These are phyloP conservation scores for Onthophagus taurus DNA, from an alignment of 1,140 invertebrate species.

Conservation along the genomic window DNA sequence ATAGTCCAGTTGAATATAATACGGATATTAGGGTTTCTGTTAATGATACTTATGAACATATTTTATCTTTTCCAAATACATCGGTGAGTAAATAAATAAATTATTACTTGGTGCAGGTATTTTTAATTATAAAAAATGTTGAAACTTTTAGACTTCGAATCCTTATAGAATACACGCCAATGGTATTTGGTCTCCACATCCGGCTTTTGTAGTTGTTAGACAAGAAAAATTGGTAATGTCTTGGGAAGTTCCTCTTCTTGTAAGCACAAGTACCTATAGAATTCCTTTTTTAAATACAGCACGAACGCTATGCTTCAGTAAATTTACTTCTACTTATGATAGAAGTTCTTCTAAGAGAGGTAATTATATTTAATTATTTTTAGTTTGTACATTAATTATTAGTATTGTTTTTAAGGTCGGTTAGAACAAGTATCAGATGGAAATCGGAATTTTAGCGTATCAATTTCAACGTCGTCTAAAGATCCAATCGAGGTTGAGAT, in stretches of 20 bases:
- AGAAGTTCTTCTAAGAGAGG: no score
- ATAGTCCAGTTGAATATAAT: no score
- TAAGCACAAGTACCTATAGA: slow-evolving; percentile 39
- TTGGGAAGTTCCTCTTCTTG: slow-evolving; percentile 55
- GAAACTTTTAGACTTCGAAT: slow-evolving; percentile 14
- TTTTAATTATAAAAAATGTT: background rate
- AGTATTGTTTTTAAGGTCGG: no score
- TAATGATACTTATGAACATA: background rate
- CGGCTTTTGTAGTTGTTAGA: slow-evolving; percentile 30
- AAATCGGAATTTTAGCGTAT: slow-evolving; percentile 44
- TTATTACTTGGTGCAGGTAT: background rate
- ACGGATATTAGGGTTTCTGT: slow-evolving; percentile 2
- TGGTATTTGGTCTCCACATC: slow-evolving; percentile 18
- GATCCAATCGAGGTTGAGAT: slow-evolving; percentile 43
- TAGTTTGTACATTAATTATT: no score
- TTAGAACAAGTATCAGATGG: background rate
- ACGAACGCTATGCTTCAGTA: slow-evolving; percentile 55
- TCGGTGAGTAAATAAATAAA: background rate
- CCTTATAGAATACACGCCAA: slow-evolving; percentile 27
- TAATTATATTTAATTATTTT: no score
- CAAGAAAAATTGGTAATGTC: slow-evolving; percentile 45
- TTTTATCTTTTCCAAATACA: slow-evolving; percentile 2
- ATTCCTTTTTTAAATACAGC: slow-evolving; percentile 47
- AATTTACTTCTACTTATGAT: no score
- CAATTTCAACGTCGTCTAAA: slow-evolving; percentile 49